Evolutionary conservation across 1,140 invertebrate genomes (phyloP), one percentile per base, ranked within the genome.

Genomic region (Nasonia giraulti): DNA sequence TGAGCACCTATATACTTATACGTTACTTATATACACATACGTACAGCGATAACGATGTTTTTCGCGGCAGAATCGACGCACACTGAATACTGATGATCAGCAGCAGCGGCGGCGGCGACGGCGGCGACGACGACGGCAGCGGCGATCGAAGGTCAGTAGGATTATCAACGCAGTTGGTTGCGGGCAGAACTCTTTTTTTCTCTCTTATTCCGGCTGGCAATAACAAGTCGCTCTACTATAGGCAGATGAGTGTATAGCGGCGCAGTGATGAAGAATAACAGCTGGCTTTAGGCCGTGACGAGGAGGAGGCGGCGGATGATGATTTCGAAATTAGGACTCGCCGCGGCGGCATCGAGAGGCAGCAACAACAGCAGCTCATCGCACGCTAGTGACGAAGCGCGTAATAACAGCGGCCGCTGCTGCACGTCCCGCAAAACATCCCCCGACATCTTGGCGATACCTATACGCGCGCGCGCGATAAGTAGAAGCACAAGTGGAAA

Each of bases 381-480:
- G 91, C 89, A 80, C 73, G 88, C 81, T 86, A 87, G 55, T 62
- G 20, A 50, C 10, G 47, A 87, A 88, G 85, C 86, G 82, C 88
- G 88, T 88, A 88, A 37, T 37, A 37, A 78, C 87, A 90, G 86
- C 90, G 86, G 88, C 83, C 82, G 82, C 84, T 82, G 84, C 87
- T 82, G 84, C 87, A 88, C 89, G 85, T 90, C 88, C 85, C 90
- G 90, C 89, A 89, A 92, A 91, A 92, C 89, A 91, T 90, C 87
- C 88, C 88, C 91, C 91, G 91, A 92, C 91, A 92, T 92, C 89
- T 92, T 92, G 80, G 87, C 87, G 89, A 89, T 89, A 89, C 87
- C 88, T 23, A 23, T 37, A 37, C 88, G 89, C 88, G 90, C 90
- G 86, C 40, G 40, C 40, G 40, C 40, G 40, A 44, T 44, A 66